Percentiles rank a stretch among this genome's conserved stretches.
phyloP scores from a whole-genome alignment of 2,888 invertebrate species.

The Andrena hattorfiana region DNA sequence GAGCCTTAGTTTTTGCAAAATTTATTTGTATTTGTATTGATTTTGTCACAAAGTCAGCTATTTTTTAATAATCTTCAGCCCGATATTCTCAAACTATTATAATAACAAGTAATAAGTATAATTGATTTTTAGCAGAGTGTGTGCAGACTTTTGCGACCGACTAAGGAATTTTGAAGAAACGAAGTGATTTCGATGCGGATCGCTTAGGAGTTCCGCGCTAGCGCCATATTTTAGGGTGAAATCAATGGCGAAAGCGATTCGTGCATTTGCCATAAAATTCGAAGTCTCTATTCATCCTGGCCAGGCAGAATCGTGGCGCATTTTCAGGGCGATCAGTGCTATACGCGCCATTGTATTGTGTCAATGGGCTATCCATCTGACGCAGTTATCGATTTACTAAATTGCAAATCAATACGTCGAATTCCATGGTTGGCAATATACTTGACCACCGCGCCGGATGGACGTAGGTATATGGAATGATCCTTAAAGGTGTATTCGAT shows the following conservation, averaged over 20 bases:
- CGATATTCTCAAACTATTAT: too few species aligned
- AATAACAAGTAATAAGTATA: too few species aligned
- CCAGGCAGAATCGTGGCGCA: conserved; percentile 14
- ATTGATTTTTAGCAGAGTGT: too few species aligned
- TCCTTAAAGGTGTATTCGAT: conserved; percentile 47
- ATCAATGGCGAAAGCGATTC: conserved; percentile 21
- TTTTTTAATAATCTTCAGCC: too few species aligned
- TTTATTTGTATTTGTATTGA: too few species aligned
- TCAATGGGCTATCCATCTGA: conserved; percentile 77
- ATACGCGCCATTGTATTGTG: conserved; percentile 61
- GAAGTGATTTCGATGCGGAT: too few species aligned
- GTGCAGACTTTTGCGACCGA: too few species aligned
- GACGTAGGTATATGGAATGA: conserved; percentile 44
- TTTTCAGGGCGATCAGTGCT: conserved; percentile 23
- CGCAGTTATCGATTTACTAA: conserved; percentile 83
- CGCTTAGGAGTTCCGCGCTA: background rate
- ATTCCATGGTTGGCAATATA: conserved; percentile 50
- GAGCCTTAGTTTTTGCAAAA: too few species aligned
- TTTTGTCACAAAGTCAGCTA: too few species aligned
- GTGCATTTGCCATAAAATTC: conserved; percentile 49
- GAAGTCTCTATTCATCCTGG: conserved; percentile 59
- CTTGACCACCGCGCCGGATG: conserved; percentile 46
- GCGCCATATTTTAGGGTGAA: background rate
- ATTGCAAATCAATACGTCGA: conserved; percentile 79
- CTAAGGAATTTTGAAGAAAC: too few species aligned